Evolutionary conservation across 1,140 invertebrate genomes (phyloP).

Genomic region (Agraylea sexmaculata): DNA sequence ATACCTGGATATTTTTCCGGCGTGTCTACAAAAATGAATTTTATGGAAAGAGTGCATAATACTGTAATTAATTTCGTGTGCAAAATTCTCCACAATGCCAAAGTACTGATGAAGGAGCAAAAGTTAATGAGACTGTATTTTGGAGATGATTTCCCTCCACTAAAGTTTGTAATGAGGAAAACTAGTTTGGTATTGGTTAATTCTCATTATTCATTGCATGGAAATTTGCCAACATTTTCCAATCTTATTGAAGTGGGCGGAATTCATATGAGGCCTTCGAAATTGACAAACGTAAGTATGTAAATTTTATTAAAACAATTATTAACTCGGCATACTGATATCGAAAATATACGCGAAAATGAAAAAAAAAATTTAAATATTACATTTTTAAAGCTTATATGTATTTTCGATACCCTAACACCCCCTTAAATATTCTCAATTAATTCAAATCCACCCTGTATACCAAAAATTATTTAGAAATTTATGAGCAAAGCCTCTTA

Average conservation of each 20-base stretch:
- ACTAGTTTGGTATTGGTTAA: conserved; percentile 47
- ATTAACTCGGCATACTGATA: too few species aligned
- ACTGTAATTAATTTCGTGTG: conserved; percentile 34
- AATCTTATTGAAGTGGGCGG: conserved; percentile 51
- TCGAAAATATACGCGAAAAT: too few species aligned
- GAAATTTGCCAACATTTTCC: conserved; percentile 34
- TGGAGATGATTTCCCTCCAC: conserved; percentile 37
- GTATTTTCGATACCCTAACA: too few species aligned
- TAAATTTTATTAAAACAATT: too few species aligned
- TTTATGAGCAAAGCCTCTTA: too few species aligned
- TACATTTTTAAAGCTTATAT: too few species aligned
- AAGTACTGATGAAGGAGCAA: conserved; percentile 40
- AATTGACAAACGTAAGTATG: conserved; percentile 35
- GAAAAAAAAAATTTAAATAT: too few species aligned
- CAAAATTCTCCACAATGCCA: conserved; percentile 37
- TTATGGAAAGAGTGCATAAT: conserved; percentile 43
- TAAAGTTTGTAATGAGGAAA: conserved; percentile 43
- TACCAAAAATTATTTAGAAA: too few species aligned
- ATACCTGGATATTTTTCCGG: conserved; percentile 39
- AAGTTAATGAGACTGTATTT: conserved; percentile 43
- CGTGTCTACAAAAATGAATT: conserved; percentile 39
- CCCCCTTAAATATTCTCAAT: too few species aligned
- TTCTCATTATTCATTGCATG: conserved; percentile 41
- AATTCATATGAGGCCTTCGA: conserved; percentile 35
- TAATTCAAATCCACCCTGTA: too few species aligned